Evolutionary conservation across 2,888 invertebrate genomes (phyloP).

Genomic region (Molanna angustata): DNA sequence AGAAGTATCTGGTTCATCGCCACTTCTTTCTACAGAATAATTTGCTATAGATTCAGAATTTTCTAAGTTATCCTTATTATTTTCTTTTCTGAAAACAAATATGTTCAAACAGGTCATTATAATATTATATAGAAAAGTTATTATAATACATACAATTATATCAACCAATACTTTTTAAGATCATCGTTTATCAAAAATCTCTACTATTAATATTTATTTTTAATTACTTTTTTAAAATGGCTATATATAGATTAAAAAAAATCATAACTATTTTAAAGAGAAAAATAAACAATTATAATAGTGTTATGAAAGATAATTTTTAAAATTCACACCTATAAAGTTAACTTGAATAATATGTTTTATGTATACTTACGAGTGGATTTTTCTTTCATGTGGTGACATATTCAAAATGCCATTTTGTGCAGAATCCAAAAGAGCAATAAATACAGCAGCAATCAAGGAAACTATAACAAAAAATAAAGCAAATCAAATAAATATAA

Average conservation of each 20-base stretch:
- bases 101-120: no score
- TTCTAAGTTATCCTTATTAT: neutral
- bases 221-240: no score
- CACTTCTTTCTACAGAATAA: slow-evolving; percentile 20
- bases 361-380: slow-evolving; percentile 24
- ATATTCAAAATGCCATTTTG: slow-evolving; percentile 70
- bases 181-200: no score
- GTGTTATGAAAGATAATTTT: neutral
- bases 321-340: neutral
- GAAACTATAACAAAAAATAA: slow-evolving; percentile 60
- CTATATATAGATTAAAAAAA: neutral
- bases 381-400: slow-evolving; percentile 60
- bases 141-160: no score
- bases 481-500: no score
- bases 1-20: slow-evolving; percentile 12
- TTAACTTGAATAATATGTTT: neutral
- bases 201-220: no score
- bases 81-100: slow-evolving; percentile 12
- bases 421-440: slow-evolving; percentile 72
- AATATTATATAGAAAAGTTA: no score
- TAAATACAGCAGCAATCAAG: slow-evolving; percentile 66
- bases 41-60: slow-evolving; percentile 20
- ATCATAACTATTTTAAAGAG: neutral
- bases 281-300: neutral
- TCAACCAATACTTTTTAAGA: no score